Percentiles rank a stretch among this genome's conserved stretches.
These are phyloP conservation scores for Germaria angustata DNA, from an alignment of 2,888 invertebrate genomes.

Conservation along the genomic window DNA sequence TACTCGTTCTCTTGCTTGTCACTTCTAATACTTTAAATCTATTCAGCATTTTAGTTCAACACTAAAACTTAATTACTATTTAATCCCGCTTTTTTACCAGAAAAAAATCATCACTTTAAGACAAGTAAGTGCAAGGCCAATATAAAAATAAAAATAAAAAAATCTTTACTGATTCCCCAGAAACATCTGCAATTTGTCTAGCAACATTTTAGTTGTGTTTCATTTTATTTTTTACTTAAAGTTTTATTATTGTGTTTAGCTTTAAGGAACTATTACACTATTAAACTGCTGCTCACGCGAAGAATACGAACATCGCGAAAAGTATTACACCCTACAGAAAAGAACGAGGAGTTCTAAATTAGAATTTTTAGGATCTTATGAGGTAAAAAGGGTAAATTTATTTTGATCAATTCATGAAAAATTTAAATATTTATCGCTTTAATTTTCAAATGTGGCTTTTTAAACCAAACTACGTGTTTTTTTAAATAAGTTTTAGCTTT, in stretches of 20 bases:
- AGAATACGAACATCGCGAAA: no score
- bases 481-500: no score
- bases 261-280: constrained; percentile 50
- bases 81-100: background rate
- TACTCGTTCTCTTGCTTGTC: no score
- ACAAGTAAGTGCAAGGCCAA: background rate
- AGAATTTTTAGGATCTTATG: no score
- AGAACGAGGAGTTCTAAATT: no score
- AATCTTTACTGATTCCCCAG: constrained; percentile 1
- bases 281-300: constrained; percentile 44
- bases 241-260: constrained; percentile 46
- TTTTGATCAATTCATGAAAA: no score
- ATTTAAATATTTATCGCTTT: no score
- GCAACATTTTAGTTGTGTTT: constrained; percentile 16
- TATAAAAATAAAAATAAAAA: background rate
- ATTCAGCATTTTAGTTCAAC: background rate
- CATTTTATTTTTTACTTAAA: constrained; percentile 25
- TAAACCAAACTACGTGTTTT: no score
- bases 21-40: no score
- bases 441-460: no score
- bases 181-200: constrained; percentile 64
- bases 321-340: background rate
- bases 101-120: background rate
- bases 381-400: no score
- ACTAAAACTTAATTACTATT: background rate